Conservation (phyloP, 2,888 invertebrate genomes). For the Papilio elwesi region DNA sequence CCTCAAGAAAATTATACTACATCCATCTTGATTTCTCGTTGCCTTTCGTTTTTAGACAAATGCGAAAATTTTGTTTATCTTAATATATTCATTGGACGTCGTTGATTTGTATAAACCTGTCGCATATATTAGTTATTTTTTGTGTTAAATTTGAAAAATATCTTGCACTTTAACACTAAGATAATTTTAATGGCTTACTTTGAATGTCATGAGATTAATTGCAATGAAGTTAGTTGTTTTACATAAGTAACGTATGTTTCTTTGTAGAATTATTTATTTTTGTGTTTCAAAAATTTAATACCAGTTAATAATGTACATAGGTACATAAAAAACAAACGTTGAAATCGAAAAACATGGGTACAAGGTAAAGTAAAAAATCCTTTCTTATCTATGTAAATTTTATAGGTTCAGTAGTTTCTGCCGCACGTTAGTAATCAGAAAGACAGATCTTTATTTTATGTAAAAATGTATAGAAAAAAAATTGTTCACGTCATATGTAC, state of each 20-base stretch:
- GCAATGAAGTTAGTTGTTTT: too few relatives aligned
- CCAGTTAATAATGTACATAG: too few relatives aligned
- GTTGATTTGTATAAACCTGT: neutral
- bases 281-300: too few relatives aligned
- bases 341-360: too few relatives aligned
- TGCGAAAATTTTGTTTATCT: neutral
- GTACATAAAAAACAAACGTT: too few relatives aligned
- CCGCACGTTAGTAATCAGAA: too few relatives aligned
- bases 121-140: neutral
- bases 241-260: neutral
- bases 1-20: neutral
- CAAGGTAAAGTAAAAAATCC: too few relatives aligned
- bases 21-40: neutral
- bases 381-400: too few relatives aligned
- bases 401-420: too few relatives aligned
- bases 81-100: neutral
- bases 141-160: neutral
- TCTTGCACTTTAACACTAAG: neutral
- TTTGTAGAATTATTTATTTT: too few relatives aligned
- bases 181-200: neutral
- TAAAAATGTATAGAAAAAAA: neutral
- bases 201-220: neutral
- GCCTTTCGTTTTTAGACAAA: neutral
- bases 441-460: too few relatives aligned
- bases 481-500: neutral